Evolutionary conservation across 92 coral and sea anemone species (phyloP), one percentile per base, ranked within the genome.

Genomic region (Epizoanthus illoricatus): DNA sequence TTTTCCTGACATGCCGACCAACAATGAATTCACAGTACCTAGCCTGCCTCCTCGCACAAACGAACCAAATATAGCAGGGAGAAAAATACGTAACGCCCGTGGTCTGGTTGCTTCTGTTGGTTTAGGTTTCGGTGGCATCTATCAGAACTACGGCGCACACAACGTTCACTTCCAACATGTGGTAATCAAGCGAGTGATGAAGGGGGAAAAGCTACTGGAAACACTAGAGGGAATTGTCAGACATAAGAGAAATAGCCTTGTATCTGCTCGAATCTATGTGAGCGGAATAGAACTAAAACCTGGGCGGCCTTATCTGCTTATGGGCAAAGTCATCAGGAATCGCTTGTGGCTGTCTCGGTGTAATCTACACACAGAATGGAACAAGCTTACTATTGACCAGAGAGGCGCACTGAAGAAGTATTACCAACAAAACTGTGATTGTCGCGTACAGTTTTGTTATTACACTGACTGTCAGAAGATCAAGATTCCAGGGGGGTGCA

Each of bases 301-400:
- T 20, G 87, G 81, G 7, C 89, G 75, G 23, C 83, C 90, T 52
- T 93, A 93, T 62, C 73, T 93, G 81, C 86, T 93, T 23, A 85
- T 92, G 60, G 97, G 97, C 23, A 86, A 79, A 54, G 81, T 93
- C 84, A 89, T 93, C 69, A 33, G 73, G 49, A 89, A 89, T 39
- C 79, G 83, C 40, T 76, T 93, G 81, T 84, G 87, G 85, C 55
- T 91, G 19, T 80, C 91, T 18, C 58, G 81, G 20, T 83, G 89
- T 24, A 79, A 76, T n/a, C 64, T 82, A 42, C 81, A 85, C 88
- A 28, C 60, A 40, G 81, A 84, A 15, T 93, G 97, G 97, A 59
- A 89, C 19, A 61, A 68, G 11, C 85, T 91, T 11, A 80, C 85
- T 9, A 20, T 55, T 28, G 91, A 79, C 28, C 91, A 88, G 84